A percentile compares a stretch with the other conserved stretches of the same genome.
These are phyloP conservation scores for Octodon degus DNA, from an alignment of 2,113 vertebrate genomes.

Conservation along the genomic window DNA sequence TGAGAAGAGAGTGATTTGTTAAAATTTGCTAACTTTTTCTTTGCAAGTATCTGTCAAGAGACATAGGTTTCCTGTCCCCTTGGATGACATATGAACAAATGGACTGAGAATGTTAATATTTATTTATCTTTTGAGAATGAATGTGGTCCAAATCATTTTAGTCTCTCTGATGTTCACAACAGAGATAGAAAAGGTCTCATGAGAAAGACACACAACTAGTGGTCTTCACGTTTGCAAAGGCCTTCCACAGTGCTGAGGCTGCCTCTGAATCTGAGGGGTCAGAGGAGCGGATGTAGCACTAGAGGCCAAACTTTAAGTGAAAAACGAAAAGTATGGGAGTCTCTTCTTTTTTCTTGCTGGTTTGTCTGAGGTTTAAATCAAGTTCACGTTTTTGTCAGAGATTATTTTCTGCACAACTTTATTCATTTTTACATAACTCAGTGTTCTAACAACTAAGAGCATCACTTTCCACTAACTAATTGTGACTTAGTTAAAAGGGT, in stretches of 20 bases:
- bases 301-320: background rate
- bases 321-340: background rate
- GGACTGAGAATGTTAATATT: background rate
- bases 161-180: background rate
- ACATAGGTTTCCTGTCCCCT: background rate
- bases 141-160: background rate
- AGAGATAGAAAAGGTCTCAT: background rate
- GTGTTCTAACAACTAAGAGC: background rate
- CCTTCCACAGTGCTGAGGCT: background rate
- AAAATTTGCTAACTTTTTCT: background rate
- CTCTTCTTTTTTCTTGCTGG: background rate
- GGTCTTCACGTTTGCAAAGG: background rate
- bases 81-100: background rate
- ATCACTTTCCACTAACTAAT: background rate
- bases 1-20: background rate
- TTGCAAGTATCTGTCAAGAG: background rate
- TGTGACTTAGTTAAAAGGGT: background rate
- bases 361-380: constrained; percentile 21
- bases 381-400: background rate
- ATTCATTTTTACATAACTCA: background rate
- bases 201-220: background rate
- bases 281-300: background rate
- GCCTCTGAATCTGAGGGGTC: background rate
- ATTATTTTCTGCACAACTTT: background rate
- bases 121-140: background rate